These are phyloP conservation scores for Drosophila kurseongensis DNA, from an alignment of 1,140 invertebrate species.

Conservation along the genomic window DNA sequence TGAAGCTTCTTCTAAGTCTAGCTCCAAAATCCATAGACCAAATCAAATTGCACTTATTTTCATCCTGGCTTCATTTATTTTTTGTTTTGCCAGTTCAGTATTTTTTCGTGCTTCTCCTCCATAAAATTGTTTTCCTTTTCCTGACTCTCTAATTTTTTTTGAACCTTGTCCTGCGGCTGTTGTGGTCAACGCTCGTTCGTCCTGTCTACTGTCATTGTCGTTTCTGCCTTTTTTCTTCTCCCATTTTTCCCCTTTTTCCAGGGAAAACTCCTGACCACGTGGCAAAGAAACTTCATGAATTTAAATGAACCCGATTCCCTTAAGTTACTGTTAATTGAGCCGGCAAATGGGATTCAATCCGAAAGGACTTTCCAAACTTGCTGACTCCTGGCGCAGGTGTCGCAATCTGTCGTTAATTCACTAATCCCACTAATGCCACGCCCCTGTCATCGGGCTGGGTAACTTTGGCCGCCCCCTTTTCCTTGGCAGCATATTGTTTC, in stretches of 20 bases:
- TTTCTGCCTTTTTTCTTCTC: slow-evolving; percentile 7
- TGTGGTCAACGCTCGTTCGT: slow-evolving; percentile 44
- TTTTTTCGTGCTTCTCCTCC: slow-evolving; percentile 40
- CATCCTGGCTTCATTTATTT: slow-evolving; percentile 21
- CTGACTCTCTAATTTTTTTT: background rate
- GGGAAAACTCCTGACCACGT: slow-evolving; percentile 37
- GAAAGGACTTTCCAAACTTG: slow-evolving; percentile 45
- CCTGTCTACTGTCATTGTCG: slow-evolving; percentile 47
- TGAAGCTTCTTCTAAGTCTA: slow-evolving; percentile 2
- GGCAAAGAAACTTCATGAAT: slow-evolving; percentile 50
- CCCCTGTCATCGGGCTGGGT: slow-evolving; percentile 54
- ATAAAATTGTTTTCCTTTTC: slow-evolving; percentile 47
- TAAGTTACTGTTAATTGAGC: slow-evolving; percentile 74
- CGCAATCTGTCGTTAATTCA: slow-evolving; percentile 48
- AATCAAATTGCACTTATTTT: slow-evolving; percentile 50
- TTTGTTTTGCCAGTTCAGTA: slow-evolving; percentile 7
- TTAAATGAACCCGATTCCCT: slow-evolving; percentile 58
- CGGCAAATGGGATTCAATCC: slow-evolving; percentile 68
- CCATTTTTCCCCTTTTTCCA: background rate
- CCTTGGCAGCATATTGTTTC: slow-evolving; percentile 70
- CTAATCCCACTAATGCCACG: slow-evolving; percentile 45
- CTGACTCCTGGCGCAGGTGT: slow-evolving; percentile 41
- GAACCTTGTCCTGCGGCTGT: slow-evolving; percentile 39
- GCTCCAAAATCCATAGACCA: slow-evolving; percentile 35
- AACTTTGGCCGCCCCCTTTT: background rate